phyloP scores from a whole-genome alignment of 1,140 invertebrate species.

The Orussus abietinus region DNA sequence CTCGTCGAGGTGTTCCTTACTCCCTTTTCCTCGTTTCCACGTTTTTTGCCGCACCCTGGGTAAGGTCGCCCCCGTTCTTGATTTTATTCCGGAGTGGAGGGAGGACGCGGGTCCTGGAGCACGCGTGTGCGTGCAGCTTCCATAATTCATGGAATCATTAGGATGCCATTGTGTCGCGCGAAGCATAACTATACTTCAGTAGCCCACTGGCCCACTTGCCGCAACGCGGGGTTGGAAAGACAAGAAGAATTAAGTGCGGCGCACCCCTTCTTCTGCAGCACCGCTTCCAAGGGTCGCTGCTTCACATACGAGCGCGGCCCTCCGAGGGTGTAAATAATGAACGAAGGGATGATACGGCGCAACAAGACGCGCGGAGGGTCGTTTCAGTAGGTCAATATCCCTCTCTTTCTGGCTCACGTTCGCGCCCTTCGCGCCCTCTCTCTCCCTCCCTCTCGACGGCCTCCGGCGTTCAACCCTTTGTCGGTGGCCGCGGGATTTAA shows the following conservation, averaged over 20 bases:
- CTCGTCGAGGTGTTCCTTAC: too few relatives aligned
- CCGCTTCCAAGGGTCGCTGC: slow-evolving; percentile 8
- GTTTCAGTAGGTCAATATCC: slow-evolving; percentile 37
- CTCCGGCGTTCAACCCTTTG: too few relatives aligned
- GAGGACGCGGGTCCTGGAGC: not conserved
- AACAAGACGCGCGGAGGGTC: slow-evolving; percentile 20
- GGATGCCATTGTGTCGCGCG: slow-evolving; percentile 7
- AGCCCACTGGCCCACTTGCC: slow-evolving; percentile 38
- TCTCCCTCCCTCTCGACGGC: slow-evolving; percentile 28
- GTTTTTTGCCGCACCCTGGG: too few relatives aligned
- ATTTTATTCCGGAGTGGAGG: not conserved
- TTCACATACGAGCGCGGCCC: slow-evolving; percentile 15
- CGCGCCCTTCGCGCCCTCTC: too few relatives aligned
- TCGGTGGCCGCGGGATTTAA: too few relatives aligned
- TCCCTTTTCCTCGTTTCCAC: too few relatives aligned
- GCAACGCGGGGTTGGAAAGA: slow-evolving; percentile 25
- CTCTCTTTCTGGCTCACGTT: too few relatives aligned
- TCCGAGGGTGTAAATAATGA: slow-evolving; percentile 42
- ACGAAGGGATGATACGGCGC: slow-evolving; percentile 35
- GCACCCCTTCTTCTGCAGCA: slow-evolving; percentile 8
- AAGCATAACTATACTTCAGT: slow-evolving; percentile 12
- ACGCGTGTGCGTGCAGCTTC: not conserved
- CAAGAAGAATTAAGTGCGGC: slow-evolving; percentile 29
- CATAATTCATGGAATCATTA: slow-evolving; percentile 2
- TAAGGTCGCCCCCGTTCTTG: too few relatives aligned